Percentiles rank a stretch among this genome's conserved stretches.
Evolutionary conservation across 2,888 invertebrate species (phyloP).

Genomic region (Tholera decimalis): DNA sequence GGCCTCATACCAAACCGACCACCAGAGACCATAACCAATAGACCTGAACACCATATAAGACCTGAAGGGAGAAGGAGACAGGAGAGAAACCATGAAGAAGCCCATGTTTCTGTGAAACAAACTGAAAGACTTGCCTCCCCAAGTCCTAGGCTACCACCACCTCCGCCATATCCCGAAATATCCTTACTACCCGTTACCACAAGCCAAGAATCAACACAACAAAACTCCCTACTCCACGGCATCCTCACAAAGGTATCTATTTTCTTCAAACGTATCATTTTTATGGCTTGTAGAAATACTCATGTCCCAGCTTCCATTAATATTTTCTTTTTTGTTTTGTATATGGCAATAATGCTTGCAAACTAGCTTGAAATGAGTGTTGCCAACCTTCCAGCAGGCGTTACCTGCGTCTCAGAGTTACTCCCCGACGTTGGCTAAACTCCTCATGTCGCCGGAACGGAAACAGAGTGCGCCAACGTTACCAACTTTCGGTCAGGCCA

Average conservation of each 20-base stretch:
- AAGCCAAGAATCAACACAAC: slow-evolving; percentile 83
- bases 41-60: slow-evolving; percentile 81
- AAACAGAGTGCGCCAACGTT: slow-evolving; percentile 86
- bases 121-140: slow-evolving; percentile 81
- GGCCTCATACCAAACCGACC: slow-evolving; percentile 81
- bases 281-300: slow-evolving; percentile 65
- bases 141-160: slow-evolving; percentile 90
- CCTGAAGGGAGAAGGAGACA: slow-evolving; percentile 76
- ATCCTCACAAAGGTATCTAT: slow-evolving; percentile 93
- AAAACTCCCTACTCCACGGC: slow-evolving; percentile 94
- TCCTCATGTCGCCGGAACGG: slow-evolving; percentile 93
- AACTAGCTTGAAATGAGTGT: slow-evolving; percentile 87
- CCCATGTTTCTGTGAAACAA: slow-evolving; percentile 75
- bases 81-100: slow-evolving; percentile 76
- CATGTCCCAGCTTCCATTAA: slow-evolving; percentile 69
- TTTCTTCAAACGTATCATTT: slow-evolving; percentile 17
- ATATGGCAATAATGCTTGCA: slow-evolving; percentile 72
- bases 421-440: slow-evolving; percentile 95
- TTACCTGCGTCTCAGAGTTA: slow-evolving; percentile 92
- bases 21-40: slow-evolving; percentile 76
- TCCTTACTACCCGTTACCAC: slow-evolving; percentile 94
- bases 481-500: slow-evolving; percentile 90
- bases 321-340: slow-evolving; percentile 66
- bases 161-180: slow-evolving; percentile 95
- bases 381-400: slow-evolving; percentile 91